These are phyloP conservation scores for Borostomias antarcticus DNA, from an alignment of 2,797 vertebrate genomes.

Conservation along the genomic window DNA sequence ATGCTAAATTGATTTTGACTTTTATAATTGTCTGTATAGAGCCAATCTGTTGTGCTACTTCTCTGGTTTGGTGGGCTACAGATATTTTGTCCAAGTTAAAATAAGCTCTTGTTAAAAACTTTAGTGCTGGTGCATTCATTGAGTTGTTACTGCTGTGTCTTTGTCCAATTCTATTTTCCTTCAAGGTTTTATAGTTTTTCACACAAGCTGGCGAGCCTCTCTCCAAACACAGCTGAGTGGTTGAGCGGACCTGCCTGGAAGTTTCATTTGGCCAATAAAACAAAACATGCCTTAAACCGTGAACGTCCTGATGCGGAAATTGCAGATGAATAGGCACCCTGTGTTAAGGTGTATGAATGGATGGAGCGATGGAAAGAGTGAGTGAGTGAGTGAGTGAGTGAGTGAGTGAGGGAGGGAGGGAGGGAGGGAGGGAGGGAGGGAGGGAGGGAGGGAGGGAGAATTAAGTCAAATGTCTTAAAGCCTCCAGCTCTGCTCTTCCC, in stretches of 20 bases:
- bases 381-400: slow-evolving; percentile 18
- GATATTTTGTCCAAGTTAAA: neutral
- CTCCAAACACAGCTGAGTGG: slow-evolving; percentile 11
- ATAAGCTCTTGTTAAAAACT: neutral
- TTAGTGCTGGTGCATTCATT: neutral
- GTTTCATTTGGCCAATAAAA: slow-evolving; percentile 54
- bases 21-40: neutral
- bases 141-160: neutral
- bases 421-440: slow-evolving; percentile 63
- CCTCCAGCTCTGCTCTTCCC: slow-evolving; percentile 31
- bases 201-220: neutral
- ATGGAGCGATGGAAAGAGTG: slow-evolving; percentile 63
- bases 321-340: slow-evolving; percentile 55
- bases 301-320: slow-evolving; percentile 52
- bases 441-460: slow-evolving; percentile 10
- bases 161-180: neutral
- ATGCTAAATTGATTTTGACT: neutral
- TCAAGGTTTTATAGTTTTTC: neutral
- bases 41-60: too few species aligned
- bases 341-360: slow-evolving; percentile 62
- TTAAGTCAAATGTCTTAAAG: slow-evolving; percentile 47
- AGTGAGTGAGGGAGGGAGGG: slow-evolving; percentile 11
- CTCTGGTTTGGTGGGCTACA: slow-evolving; percentile 23
- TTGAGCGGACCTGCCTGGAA: slow-evolving; percentile 19
- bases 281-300: slow-evolving; percentile 31